Percentiles rank a stretch among this genome's conserved stretches.
These are phyloP conservation scores for Chaenodraco wilsoni DNA, from an alignment of 2,797 vertebrate species.

Conservation along the genomic window DNA sequence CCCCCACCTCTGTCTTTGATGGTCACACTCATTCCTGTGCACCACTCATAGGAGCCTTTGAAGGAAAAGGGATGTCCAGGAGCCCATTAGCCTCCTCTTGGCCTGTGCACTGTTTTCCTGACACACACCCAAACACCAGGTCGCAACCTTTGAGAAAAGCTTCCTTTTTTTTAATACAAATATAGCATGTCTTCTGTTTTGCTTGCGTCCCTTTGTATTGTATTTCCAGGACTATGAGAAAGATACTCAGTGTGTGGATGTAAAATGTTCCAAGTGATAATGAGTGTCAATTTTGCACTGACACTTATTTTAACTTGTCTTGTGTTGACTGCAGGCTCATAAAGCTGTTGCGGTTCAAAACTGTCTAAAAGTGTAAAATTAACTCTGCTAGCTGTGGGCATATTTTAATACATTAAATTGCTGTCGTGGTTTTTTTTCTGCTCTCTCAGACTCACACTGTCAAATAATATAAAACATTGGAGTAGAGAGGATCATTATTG, in stretches of 20 bases:
- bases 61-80: slow-evolving; percentile 73
- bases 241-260: neutral
- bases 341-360: slow-evolving; percentile 46
- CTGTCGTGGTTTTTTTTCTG: neutral
- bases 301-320: slow-evolving; percentile 46
- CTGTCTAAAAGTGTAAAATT: slow-evolving; percentile 59
- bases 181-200: slow-evolving; percentile 6
- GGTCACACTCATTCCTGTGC: slow-evolving; percentile 69
- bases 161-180: slow-evolving; percentile 13
- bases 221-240: slow-evolving; percentile 3
- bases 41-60: slow-evolving; percentile 59
- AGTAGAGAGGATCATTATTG: slow-evolving; percentile 1
- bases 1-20: slow-evolving; percentile 71
- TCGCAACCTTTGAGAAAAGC: slow-evolving; percentile 46
- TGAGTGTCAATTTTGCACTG: slow-evolving; percentile 31
- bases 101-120: slow-evolving; percentile 49
- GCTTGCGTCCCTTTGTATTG: slow-evolving; percentile 5
- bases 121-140: slow-evolving; percentile 47
- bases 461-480: slow-evolving; percentile 4
- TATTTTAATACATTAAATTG: slow-evolving; percentile 51
- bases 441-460: slow-evolving; percentile 3
- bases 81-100: slow-evolving; percentile 66
- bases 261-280: slow-evolving; percentile 13
- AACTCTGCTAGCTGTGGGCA: slow-evolving; percentile 46
- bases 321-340: slow-evolving; percentile 39